Percentiles rank a stretch among this genome's conserved stretches.
These are phyloP conservation scores for Tiaroga cobitis DNA, from an alignment of 2,797 vertebrate genomes.

Conservation along the genomic window DNA sequence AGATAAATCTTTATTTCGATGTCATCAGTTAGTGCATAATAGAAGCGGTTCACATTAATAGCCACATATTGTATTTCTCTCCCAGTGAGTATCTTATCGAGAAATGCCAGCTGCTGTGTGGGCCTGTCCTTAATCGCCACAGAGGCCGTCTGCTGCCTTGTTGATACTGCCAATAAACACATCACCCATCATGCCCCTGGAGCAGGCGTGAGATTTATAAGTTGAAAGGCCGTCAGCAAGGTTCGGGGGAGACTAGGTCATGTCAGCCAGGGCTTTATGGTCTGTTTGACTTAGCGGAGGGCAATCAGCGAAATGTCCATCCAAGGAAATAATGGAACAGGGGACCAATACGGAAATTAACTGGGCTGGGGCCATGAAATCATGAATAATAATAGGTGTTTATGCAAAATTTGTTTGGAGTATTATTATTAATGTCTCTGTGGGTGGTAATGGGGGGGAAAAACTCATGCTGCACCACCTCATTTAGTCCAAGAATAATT, in stretches of 20 bases:
- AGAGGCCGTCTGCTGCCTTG: slow-evolving; percentile 70
- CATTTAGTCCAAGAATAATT: slow-evolving; percentile 2
- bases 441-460: slow-evolving; percentile 22
- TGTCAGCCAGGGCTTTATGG: slow-evolving; percentile 63
- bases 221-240: slow-evolving; percentile 61
- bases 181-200: slow-evolving; percentile 72
- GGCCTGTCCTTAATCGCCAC: slow-evolving; percentile 67
- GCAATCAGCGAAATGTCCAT: slow-evolving; percentile 68
- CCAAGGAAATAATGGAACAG: slow-evolving; percentile 60
- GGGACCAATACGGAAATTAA: slow-evolving; percentile 60
- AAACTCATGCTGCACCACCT: not conserved
- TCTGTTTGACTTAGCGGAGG: slow-evolving; percentile 71
- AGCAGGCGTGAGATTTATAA: slow-evolving; percentile 71
- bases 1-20: slow-evolving; percentile 62
- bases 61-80: slow-evolving; percentile 48
- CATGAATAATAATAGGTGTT: slow-evolving; percentile 58
- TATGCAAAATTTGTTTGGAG: slow-evolving; percentile 48
- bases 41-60: slow-evolving; percentile 46
- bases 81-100: slow-evolving; percentile 69
- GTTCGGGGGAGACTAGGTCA: slow-evolving; percentile 64
- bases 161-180: slow-evolving; percentile 80
- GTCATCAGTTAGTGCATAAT: slow-evolving; percentile 43
- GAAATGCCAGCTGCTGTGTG: slow-evolving; percentile 66
- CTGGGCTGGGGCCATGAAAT: slow-evolving; percentile 58
- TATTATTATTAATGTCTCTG: slow-evolving; percentile 41